A percentile compares a stretch with the other conserved stretches of the same genome.
Evolutionary conservation across 2,888 invertebrate genomes (phyloP).

Genomic region (Clistopyga incitator): DNA sequence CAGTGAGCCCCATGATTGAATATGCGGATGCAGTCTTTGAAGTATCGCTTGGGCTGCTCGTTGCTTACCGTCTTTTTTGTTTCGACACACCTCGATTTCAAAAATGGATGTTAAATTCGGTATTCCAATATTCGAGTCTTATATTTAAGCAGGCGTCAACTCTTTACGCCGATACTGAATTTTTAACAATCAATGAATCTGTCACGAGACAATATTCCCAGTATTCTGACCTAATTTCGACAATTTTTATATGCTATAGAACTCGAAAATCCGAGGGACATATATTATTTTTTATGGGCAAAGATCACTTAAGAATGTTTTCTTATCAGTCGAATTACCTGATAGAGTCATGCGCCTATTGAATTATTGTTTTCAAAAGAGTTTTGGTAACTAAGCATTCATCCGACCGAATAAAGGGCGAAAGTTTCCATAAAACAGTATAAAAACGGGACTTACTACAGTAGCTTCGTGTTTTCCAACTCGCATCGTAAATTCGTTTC

Average conservation of each 20-base stretch:
- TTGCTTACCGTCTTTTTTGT: conserved; percentile 98
- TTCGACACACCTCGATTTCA: conserved; percentile 89
- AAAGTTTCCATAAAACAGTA: conserved; percentile 84
- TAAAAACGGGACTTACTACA: conserved; percentile 85
- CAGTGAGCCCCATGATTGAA: conserved; percentile 97
- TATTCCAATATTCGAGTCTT: neutral
- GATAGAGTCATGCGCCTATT: too few relatives aligned
- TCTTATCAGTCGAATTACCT: too few relatives aligned
- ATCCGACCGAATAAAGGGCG: neutral
- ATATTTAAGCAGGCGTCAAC: neutral
- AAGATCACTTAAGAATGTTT: too few relatives aligned
- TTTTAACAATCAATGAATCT: too few relatives aligned
- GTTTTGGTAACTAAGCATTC: neutral
- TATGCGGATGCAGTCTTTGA: conserved; percentile 96
- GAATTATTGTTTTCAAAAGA: too few relatives aligned
- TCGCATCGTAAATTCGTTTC: conserved; percentile 97
- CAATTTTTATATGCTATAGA: too few relatives aligned
- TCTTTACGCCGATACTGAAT: too few relatives aligned
- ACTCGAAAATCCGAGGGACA: too few relatives aligned
- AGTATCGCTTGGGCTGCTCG: conserved; percentile 97
- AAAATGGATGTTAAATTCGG: neutral
- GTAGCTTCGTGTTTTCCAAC: conserved; percentile 96
- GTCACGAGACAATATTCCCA: too few relatives aligned
- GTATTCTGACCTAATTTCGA: too few relatives aligned
- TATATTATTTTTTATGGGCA: too few relatives aligned